Conservation (phyloP, 2,888 invertebrate species). For the Metopia argyrocephala region DNA sequence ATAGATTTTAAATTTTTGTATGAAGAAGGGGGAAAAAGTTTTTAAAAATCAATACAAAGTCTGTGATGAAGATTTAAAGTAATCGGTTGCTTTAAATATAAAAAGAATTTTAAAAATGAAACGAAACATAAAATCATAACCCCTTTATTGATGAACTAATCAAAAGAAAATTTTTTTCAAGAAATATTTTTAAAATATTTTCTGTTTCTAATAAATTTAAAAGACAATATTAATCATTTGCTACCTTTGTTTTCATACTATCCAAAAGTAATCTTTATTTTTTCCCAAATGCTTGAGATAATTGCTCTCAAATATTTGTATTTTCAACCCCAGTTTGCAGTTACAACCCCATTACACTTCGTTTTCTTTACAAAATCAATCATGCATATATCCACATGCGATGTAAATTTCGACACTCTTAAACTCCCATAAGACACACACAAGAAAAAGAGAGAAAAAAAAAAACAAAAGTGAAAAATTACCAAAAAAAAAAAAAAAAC, state of each 20-base stretch:
- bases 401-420: not conserved
- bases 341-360: not conserved
- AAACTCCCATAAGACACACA: not conserved
- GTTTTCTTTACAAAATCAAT: constrained; percentile 16
- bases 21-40: too few species aligned
- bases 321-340: constrained; percentile 34
- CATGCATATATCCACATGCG: constrained; percentile 41
- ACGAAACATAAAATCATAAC: too few species aligned
- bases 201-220: not conserved
- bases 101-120: too few species aligned
- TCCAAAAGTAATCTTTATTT: constrained; percentile 11
- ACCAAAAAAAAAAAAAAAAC: constrained; percentile 40
- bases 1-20: too few species aligned
- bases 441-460: constrained; percentile 39
- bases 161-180: too few species aligned
- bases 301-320: constrained; percentile 29
- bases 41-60: too few species aligned
- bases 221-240: constrained; percentile 32
- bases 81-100: too few species aligned
- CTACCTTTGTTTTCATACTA: constrained; percentile 20
- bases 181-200: too few species aligned
- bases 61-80: too few species aligned
- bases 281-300: constrained; percentile 38
- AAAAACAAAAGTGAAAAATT: constrained; percentile 60
- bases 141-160: too few species aligned